Conservation (phyloP, 1,140 invertebrate genomes). For the Lepidotrigona ventralis region DNA sequence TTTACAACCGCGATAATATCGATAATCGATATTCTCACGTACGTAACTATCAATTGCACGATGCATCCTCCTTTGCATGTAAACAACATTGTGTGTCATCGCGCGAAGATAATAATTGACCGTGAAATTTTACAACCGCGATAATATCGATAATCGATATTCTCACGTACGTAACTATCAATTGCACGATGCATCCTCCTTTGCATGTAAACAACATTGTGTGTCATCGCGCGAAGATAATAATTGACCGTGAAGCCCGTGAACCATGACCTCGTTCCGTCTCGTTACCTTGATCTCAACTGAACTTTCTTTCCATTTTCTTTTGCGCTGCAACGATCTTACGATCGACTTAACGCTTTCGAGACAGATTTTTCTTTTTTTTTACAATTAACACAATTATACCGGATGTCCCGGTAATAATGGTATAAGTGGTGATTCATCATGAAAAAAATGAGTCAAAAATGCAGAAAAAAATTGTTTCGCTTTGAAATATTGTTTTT, state of each 20-base stretch:
- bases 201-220: background rate
- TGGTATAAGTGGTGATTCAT: too few species aligned
- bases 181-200: background rate
- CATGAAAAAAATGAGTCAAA: too few species aligned
- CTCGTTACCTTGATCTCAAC: constrained; percentile 53
- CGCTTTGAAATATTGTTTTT: too few species aligned
- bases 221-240: constrained; percentile 36
- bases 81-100: background rate
- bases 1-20: constrained; percentile 37
- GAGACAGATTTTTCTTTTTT: too few species aligned
- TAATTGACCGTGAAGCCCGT: constrained; percentile 42
- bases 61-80: background rate
- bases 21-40: constrained; percentile 45
- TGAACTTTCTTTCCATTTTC: constrained; percentile 34
- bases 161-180: background rate
- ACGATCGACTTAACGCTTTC: background rate
- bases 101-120: constrained; percentile 51
- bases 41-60: constrained; percentile 1
- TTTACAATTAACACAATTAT: too few species aligned
- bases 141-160: constrained; percentile 49
- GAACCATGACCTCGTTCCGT: constrained; percentile 61
- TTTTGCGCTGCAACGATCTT: background rate
- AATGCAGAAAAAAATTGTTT: too few species aligned
- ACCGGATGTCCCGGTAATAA: too few species aligned
- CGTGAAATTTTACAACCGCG: too few species aligned